Conservation (phyloP, 2,797 vertebrate species). For the Crenichthys baileyi region DNA sequence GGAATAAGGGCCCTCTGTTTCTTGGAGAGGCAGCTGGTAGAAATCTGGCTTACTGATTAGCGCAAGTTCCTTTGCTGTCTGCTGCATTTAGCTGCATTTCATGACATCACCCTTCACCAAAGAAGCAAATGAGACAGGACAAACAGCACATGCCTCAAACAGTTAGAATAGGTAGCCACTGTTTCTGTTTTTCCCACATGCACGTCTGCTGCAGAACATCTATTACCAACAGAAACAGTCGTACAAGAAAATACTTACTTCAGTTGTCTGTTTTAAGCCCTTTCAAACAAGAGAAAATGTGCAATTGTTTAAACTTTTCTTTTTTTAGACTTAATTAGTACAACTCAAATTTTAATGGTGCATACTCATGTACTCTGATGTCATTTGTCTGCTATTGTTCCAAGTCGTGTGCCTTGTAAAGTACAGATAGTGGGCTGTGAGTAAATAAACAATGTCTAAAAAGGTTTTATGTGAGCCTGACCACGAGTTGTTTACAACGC, state of each 20-base stretch:
- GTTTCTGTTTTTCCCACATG: slow-evolving; percentile 10
- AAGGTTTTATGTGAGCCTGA: slow-evolving; percentile 51
- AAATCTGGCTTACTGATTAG: slow-evolving; percentile 79
- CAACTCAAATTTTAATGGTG: slow-evolving; percentile 38
- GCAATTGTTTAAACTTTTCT: slow-evolving; percentile 37
- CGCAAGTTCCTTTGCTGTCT: slow-evolving; percentile 49
- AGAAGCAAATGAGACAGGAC: slow-evolving; percentile 75
- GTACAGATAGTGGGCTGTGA: slow-evolving; percentile 37
- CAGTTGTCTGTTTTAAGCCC: background rate
- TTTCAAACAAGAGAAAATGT: slow-evolving; percentile 55
- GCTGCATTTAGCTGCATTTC: slow-evolving; percentile 65
- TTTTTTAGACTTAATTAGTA: slow-evolving; percentile 63
- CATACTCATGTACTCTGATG: slow-evolving; percentile 40
- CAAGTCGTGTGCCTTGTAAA: slow-evolving; percentile 58
- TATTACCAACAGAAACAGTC: slow-evolving; percentile 22
- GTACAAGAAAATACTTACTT: background rate
- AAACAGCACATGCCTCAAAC: slow-evolving; percentile 59
- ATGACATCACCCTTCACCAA: slow-evolving; percentile 76
- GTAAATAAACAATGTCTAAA: slow-evolving; percentile 52
- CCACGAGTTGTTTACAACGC: slow-evolving; percentile 40
- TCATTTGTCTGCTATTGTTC: slow-evolving; percentile 50
- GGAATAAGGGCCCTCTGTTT: slow-evolving; percentile 78
- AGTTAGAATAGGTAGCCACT: slow-evolving; percentile 16
- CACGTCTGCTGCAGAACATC: slow-evolving; percentile 12
- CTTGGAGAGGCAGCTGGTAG: slow-evolving; percentile 76